These are phyloP conservation scores for Emydocephalus ijimae DNA, from an alignment of 2,113 vertebrate species.

Conservation along the genomic window DNA sequence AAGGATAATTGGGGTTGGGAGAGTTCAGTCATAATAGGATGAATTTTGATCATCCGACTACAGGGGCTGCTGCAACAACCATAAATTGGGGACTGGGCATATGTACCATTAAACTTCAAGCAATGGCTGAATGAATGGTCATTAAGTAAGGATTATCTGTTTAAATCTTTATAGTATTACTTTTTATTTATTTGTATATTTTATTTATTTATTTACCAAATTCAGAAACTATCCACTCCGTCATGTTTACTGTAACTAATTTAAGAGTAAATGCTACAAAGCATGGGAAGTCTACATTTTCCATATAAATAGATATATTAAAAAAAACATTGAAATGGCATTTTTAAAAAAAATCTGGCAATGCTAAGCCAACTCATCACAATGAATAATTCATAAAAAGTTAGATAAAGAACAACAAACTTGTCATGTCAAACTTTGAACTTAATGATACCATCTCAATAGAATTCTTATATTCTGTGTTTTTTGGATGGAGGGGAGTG, in stretches of 20 bases:
- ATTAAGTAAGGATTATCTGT: background rate
- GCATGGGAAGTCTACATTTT: background rate
- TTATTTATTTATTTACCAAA: background rate
- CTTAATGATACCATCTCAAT: constrained; percentile 35
- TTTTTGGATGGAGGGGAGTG: background rate
- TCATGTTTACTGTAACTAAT: background rate
- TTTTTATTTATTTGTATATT: background rate
- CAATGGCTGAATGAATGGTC: background rate
- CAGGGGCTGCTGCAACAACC: background rate
- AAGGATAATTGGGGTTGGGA: background rate
- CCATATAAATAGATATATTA: background rate
- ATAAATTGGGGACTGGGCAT: background rate
- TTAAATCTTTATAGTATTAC: background rate
- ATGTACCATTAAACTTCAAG: background rate
- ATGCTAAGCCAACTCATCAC: constrained; percentile 63
- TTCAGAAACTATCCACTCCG: background rate
- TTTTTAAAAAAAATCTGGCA: constrained; percentile 62
- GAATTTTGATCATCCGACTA: background rate
- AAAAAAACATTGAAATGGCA: constrained; percentile 49
- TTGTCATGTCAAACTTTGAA: background rate
- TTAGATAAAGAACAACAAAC: constrained; percentile 20
- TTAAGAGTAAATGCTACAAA: background rate
- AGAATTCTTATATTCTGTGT: constrained; percentile 17
- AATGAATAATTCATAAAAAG: constrained; percentile 1
- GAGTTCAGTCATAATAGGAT: background rate